Evolutionary conservation across 2,888 invertebrate species (phyloP), one percentile per base, ranked within the genome.

Genomic region (Drosophila aldrichi): DNA sequence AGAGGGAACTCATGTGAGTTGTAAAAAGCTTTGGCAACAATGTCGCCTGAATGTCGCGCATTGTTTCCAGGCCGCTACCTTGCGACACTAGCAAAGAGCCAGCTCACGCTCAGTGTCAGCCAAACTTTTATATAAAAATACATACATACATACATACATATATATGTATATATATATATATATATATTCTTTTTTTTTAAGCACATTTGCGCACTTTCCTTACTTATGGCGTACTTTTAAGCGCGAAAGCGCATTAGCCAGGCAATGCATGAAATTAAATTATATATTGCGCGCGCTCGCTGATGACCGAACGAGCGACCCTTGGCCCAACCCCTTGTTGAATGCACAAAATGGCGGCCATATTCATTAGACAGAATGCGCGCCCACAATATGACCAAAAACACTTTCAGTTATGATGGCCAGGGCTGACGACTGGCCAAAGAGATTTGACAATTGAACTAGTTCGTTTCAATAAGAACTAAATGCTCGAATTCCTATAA

Each of bases 181-280:
- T n/a, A n/a, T 48, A 25, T 29, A n/a, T 46, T 1, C 16, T 36
- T 40, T 71, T 70, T 82, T 86, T 67, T 80, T 84, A 88, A 89
- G 89, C 85, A 88, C 88, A 85, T 89, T 85, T 77, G 80, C 88
- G 85, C 73, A 73, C 85, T 87, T 88, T 73, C 56, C 83, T 82
- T 88, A 83, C 89, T 81, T 88, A 77, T 81, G 70, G 89, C 81
- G 76, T 82, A 89, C 79, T 88, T 84, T 89, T 77, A 72, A 89
- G 88, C 85, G 81, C 74, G 70, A 84, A 88, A 86, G 73, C 89
- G 82, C 87, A 90, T 89, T 88, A 89, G 88, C 75, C 89, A 88
- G 88, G 71, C 89, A 84, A 82, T 89, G 88, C 89, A 85, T 89
- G 89, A 89, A 89, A 88, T 88, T 89, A 87, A 89, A 88, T 81